Conservation (phyloP, 2,797 vertebrate species). For the Pangasius larnaudii region DNA sequence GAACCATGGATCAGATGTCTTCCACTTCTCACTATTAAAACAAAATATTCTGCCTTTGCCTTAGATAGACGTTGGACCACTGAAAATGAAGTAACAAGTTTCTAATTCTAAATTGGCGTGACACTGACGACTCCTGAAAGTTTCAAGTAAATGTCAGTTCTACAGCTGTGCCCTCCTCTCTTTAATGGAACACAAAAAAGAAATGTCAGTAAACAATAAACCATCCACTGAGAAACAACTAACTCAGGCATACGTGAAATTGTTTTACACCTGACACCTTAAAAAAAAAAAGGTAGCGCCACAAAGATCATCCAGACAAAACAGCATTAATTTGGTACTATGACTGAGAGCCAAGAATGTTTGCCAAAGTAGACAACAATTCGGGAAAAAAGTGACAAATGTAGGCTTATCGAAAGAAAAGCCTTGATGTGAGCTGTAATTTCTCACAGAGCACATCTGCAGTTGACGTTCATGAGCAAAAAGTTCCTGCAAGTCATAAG, state of each 20-base stretch:
- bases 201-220: conserved; percentile 43
- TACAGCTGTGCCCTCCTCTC: conserved; percentile 24
- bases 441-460: background rate
- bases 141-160: conserved; percentile 37
- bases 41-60: background rate
- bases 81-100: conserved; percentile 4
- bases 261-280: conserved; percentile 42
- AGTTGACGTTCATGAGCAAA: conserved; percentile 6
- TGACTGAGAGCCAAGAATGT: background rate
- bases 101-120: conserved; percentile 31
- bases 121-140: conserved; percentile 13
- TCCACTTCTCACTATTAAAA: background rate
- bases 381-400: background rate
- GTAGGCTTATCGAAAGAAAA: background rate
- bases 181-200: conserved; percentile 30
- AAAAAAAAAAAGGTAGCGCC: background rate
- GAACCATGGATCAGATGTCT: background rate
- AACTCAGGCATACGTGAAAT: conserved; percentile 45
- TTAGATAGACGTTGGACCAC: background rate
- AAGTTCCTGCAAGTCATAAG: conserved; percentile 33
- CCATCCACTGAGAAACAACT: conserved; percentile 27
- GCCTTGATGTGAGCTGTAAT: conserved; percentile 2
- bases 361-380: background rate
- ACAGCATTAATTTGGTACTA: conserved; percentile 4
- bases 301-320: conserved; percentile 27